Evolutionary conservation across 2,888 invertebrate genomes (phyloP).

Genomic region (Xestia ashworthii): DNA sequence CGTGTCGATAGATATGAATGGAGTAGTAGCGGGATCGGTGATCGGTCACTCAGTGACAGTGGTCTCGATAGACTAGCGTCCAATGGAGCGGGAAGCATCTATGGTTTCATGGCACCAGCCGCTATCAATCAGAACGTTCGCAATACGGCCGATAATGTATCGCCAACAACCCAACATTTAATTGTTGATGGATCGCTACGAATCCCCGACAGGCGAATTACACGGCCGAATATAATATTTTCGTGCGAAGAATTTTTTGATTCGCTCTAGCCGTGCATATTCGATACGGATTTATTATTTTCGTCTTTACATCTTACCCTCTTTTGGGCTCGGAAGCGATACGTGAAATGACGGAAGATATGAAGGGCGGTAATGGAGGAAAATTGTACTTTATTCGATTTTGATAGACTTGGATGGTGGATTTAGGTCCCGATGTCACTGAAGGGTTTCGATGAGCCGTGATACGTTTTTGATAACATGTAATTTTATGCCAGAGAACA

Average conservation of each 20-base stretch:
- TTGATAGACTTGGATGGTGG: slow-evolving; percentile 88
- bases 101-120: slow-evolving; percentile 80
- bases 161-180: slow-evolving; percentile 87
- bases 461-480: slow-evolving; percentile 64
- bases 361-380: slow-evolving; percentile 89
- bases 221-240: slow-evolving; percentile 74
- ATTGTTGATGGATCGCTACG: slow-evolving; percentile 88
- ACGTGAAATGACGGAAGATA: slow-evolving; percentile 90
- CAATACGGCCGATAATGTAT: slow-evolving; percentile 86
- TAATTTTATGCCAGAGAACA: slow-evolving; percentile 41
- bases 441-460: slow-evolving; percentile 74
- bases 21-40: slow-evolving; percentile 68
- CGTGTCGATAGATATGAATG: slow-evolving; percentile 71
- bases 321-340: slow-evolving; percentile 88
- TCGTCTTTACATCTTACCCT: slow-evolving; percentile 87
- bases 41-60: slow-evolving; percentile 84
- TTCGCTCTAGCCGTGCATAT: slow-evolving; percentile 85
- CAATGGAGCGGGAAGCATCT: slow-evolving; percentile 76
- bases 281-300: slow-evolving; percentile 90
- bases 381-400: slow-evolving; percentile 90
- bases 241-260: slow-evolving; percentile 75
- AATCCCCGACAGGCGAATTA: slow-evolving; percentile 78
- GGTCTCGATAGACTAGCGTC: slow-evolving; percentile 77
- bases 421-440: slow-evolving; percentile 86
- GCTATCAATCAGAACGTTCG: slow-evolving; percentile 87